These are phyloP conservation scores for Aleiodes alternator DNA, from an alignment of 2,888 invertebrate species.

Conservation along the genomic window DNA sequence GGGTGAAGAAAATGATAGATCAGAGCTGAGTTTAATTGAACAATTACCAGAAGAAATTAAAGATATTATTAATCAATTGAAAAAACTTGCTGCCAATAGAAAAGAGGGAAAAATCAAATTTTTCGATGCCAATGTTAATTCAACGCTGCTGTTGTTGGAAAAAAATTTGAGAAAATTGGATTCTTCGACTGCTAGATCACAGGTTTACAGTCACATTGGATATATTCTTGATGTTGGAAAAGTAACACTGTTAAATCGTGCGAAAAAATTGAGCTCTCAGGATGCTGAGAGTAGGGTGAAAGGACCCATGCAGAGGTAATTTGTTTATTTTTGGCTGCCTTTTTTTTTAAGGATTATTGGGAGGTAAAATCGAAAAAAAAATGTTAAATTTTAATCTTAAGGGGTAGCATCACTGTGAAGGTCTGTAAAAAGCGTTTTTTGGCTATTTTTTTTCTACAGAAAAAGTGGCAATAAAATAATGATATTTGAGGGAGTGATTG, in stretches of 20 bases:
- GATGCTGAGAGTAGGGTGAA: conserved; percentile 76
- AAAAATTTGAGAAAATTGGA: conserved; percentile 69
- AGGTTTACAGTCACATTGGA: conserved; percentile 77
- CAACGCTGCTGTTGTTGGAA: conserved; percentile 74
- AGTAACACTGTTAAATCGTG: conserved; percentile 78
- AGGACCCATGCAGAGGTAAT: conserved; percentile 76
- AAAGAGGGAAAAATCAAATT: conserved; percentile 77
- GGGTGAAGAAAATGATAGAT: conserved; percentile 70
- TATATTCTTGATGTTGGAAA: conserved; percentile 78
- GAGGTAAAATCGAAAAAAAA: too few relatives aligned
- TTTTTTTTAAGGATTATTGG: not conserved
- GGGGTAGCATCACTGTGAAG: too few relatives aligned
- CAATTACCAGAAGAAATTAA: conserved; percentile 75
- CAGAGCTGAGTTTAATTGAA: conserved; percentile 74
- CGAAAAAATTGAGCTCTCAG: conserved; percentile 77
- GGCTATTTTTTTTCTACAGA: too few relatives aligned
- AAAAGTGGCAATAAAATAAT: too few relatives aligned
- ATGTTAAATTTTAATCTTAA: too few relatives aligned
- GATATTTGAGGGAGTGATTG: too few relatives aligned
- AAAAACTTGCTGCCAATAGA: conserved; percentile 69
- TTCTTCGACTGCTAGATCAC: conserved; percentile 71
- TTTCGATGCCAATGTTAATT: conserved; percentile 77
- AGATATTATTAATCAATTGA: conserved; percentile 75
- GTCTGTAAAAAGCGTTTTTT: too few relatives aligned
- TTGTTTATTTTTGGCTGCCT: not conserved